Evolutionary conservation across 2,888 invertebrate species (phyloP), one percentile per base, ranked within the genome.

Genomic region (Pantelozetes paolii): DNA sequence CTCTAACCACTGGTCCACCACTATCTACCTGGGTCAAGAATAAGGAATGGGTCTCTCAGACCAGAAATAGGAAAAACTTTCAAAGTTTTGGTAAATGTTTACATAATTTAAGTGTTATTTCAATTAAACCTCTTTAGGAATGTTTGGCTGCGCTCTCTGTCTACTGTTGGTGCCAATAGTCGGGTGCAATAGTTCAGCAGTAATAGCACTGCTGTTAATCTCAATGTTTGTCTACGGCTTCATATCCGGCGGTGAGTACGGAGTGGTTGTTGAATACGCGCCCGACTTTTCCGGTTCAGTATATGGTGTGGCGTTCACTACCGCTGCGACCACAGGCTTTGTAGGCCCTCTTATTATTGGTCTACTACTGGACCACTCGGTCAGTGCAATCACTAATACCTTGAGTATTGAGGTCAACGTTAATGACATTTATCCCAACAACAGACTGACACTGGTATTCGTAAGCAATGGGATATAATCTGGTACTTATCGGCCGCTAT

Each of bases 271-370:
- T 13, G 71, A 74, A n/a, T 74, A 48, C 28, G 74, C 74, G n/a
- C 74, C 74, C 20, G 59, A 48, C 42, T 71, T 30, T 72, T 67
- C 74, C 23, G 76, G 76, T 20, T 71, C 74, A 50, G 57, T 76
- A 5, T 76, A 75, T 59, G 76, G 76, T 36, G 69, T 76, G 13
- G 73, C 74, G 18, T 77, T 77, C 62, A 72, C 67, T 18, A 30
- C 77, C 11, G 76, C 74, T 9, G 57, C 70, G 20, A 36, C 73
- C 18, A 72, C 72, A 40, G 76, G 76, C 2, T 70, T 76, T 69
- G 32, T 74, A 9, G 76, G 75, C 1, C 76, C 76, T 8, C 30
- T 72, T 13, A 57, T 76, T 45, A 74, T 74, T 28, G 76, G 76
- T 13, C 18, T 71, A 5, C 30, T 75, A 9, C 59, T 75, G n/a